Conservation (phyloP, 2,888 invertebrate species). For the Epinotia brunnichana region DNA sequence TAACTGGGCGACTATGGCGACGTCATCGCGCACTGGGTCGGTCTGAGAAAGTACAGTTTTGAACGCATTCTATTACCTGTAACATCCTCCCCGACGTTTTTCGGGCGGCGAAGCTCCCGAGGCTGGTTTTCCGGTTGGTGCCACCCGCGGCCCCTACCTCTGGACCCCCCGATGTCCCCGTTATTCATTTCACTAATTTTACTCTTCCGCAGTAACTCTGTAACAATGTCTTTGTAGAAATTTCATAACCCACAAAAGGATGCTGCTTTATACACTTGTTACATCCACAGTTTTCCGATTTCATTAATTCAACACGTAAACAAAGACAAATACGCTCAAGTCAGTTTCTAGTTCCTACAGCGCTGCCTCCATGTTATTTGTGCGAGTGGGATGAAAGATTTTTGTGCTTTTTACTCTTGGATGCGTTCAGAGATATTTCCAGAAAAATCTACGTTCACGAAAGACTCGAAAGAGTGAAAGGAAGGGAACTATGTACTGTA, state of each 20-base stretch:
- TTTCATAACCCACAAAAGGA: conserved; percentile 68
- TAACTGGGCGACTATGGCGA: conserved; percentile 64
- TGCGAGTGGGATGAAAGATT: conserved; percentile 48
- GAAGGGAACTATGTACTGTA: not conserved
- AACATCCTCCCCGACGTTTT: conserved; percentile 66
- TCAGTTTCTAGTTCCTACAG: conserved; percentile 66
- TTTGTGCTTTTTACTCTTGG: conserved; percentile 10
- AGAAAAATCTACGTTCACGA: conserved; percentile 34
- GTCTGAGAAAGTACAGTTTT: conserved; percentile 57
- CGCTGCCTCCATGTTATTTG: conserved; percentile 77
- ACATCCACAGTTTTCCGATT: conserved; percentile 44
- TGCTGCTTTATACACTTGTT: conserved; percentile 40
- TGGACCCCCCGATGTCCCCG: conserved; percentile 79
- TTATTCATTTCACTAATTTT: conserved; percentile 77
- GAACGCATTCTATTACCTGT: conserved; percentile 62
- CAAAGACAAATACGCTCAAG: conserved; percentile 75
- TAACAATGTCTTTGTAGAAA: conserved; percentile 58
- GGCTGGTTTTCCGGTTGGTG: conserved; percentile 77
- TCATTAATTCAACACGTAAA: conserved; percentile 78
- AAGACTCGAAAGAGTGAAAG: conserved; percentile 2
- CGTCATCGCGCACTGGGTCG: conserved; percentile 58
- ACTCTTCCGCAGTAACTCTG: conserved; percentile 53
- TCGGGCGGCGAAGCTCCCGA: conserved; percentile 77
- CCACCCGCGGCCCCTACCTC: conserved; percentile 82
- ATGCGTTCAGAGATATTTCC: conserved; percentile 35